phyloP scores from a whole-genome alignment of 23 tunicate species.

The Clavelina lepadiformis region DNA sequence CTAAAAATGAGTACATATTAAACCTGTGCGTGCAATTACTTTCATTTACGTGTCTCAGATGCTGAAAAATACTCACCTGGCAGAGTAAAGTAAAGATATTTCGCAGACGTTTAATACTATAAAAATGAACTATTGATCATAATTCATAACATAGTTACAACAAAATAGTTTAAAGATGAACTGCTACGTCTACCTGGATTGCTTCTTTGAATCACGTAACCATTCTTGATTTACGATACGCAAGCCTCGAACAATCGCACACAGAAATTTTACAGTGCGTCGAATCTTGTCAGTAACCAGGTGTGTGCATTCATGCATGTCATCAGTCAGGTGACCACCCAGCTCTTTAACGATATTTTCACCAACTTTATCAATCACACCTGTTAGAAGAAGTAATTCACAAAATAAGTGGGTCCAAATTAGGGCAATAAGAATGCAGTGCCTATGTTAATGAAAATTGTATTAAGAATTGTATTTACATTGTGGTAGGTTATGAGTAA shows the following conservation, averaged over 20 bases:
- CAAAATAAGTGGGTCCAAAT: no score
- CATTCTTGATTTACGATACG: conserved; percentile 55
- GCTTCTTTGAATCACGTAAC: conserved; percentile 39
- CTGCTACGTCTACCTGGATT: conserved; percentile 32
- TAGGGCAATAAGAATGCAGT: no score
- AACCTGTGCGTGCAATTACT: no score
- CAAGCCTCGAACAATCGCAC: conserved; percentile 66
- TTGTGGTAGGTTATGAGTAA: no score
- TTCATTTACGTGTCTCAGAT: background rate
- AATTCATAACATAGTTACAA: no score
- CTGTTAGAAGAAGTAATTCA: conserved; percentile 14
- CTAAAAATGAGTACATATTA: no score
- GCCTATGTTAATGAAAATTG: no score
- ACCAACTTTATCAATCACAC: conserved; percentile 53
- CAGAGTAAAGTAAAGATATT: no score
- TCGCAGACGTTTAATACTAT: no score
- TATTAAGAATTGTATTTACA: no score
- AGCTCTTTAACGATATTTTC: conserved; percentile 52
- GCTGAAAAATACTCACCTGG: background rate
- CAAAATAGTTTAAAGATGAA: background rate
- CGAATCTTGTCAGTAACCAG: conserved; percentile 75
- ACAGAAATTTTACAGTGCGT: conserved; percentile 76
- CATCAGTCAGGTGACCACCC: conserved; percentile 63
- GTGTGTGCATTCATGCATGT: conserved; percentile 80
- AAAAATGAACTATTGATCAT: no score